A percentile compares a stretch with the other conserved stretches of the same genome.
These are phyloP conservation scores for Marmota monax DNA, from an alignment of 2,113 vertebrate species.

Conservation along the genomic window DNA sequence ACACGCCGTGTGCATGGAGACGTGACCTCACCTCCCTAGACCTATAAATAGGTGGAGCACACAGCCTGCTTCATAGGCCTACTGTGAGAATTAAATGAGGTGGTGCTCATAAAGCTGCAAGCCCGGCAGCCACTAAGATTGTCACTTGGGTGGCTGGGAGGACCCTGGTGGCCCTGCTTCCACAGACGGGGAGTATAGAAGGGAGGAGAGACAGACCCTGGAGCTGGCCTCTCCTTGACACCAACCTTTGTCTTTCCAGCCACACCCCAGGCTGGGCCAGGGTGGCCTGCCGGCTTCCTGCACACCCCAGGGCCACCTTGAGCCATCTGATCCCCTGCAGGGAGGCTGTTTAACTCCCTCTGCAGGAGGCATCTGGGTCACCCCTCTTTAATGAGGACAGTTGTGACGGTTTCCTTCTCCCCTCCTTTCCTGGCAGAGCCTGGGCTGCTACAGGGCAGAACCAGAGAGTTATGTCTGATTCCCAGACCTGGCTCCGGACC, in stretches of 20 bases:
- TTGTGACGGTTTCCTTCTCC: neutral
- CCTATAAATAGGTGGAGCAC: neutral
- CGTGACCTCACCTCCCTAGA: neutral
- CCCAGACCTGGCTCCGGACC: too few relatives aligned
- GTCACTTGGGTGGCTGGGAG: neutral
- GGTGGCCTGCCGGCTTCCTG: neutral
- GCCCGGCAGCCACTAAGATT: accelerated
- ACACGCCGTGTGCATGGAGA: neutral
- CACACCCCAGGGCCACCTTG: accelerated
- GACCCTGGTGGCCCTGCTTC: neutral
- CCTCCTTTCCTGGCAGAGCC: too few relatives aligned
- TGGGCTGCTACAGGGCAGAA: neutral
- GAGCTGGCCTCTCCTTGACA: neutral
- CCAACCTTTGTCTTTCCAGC: neutral
- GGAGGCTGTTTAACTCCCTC: neutral
- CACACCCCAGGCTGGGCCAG: neutral
- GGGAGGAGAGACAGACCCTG: neutral
- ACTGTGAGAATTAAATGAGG: neutral
- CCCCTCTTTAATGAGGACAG: neutral
- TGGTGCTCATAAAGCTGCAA: too few relatives aligned
- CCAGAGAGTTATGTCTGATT: neutral
- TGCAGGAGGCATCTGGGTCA: neutral
- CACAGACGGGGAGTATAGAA: neutral
- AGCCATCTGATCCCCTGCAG: accelerated
- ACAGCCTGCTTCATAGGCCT: accelerated